Evolutionary conservation across 2,888 invertebrate genomes (phyloP).

Genomic region (Physocephala rufipes): DNA sequence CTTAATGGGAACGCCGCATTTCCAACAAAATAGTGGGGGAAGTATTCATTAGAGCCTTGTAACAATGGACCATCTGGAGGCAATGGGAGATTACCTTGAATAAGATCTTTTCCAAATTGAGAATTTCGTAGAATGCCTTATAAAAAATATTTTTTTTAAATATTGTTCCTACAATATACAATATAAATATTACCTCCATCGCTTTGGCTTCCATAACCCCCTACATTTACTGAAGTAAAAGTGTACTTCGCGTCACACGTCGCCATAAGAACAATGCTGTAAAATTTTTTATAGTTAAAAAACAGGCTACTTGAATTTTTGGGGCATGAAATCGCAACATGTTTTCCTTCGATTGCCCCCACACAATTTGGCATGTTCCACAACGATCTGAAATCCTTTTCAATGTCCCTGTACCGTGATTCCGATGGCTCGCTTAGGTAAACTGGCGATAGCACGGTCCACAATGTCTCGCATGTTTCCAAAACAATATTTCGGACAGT

Average conservation of each 20-base stretch:
- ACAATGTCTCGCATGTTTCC: constrained; percentile 52
- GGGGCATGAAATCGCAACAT: not conserved
- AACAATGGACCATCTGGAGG: constrained; percentile 7
- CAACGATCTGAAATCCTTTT: constrained; percentile 30
- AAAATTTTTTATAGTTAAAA: constrained; percentile 8
- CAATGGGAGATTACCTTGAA: not conserved
- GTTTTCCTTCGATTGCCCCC: not conserved
- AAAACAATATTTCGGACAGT: constrained; percentile 48
- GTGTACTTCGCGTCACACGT: not conserved
- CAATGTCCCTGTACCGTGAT: constrained; percentile 28
- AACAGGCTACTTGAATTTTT: not conserved
- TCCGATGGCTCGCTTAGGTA: not conserved
- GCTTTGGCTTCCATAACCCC: not conserved
- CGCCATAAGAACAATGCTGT: not conserved
- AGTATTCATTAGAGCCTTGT: not conserved
- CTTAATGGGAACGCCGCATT: constrained; percentile 28
- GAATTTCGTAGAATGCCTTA: not conserved
- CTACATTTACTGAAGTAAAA: not conserved
- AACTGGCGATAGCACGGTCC: constrained; percentile 63
- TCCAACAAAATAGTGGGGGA: constrained; percentile 32
- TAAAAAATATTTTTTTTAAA: not conserved
- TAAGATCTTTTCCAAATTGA: not conserved
- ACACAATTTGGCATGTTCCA: constrained; percentile 35
- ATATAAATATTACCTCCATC: not conserved
- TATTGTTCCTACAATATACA: not conserved